Conservation (phyloP, 2,888 invertebrate species). For the Bimastos eiseni region DNA sequence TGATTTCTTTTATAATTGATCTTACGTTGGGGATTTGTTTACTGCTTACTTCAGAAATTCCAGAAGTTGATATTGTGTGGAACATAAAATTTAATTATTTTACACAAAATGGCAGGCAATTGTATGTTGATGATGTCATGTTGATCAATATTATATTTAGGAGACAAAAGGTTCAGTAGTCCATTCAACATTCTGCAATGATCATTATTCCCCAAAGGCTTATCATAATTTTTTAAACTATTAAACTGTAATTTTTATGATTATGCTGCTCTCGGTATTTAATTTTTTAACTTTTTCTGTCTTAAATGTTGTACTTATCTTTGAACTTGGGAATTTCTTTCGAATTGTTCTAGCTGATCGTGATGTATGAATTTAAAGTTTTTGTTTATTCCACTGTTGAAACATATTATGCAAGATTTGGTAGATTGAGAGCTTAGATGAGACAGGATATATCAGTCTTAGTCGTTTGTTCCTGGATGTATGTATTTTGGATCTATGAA, state of each 20-base stretch:
- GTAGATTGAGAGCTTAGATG: background rate
- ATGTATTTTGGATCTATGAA: background rate
- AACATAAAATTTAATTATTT: background rate
- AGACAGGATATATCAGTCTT: constrained; percentile 13
- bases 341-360: background rate
- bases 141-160: background rate
- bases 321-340: constrained; percentile 13
- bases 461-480: constrained; percentile 13
- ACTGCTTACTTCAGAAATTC: background rate
- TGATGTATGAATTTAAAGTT: background rate
- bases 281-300: background rate
- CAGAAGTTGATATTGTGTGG: too few species aligned
- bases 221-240: background rate
- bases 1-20: background rate
- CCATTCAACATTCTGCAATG: background rate
- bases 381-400: constrained; percentile 5
- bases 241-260: background rate
- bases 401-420: background rate
- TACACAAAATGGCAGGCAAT: background rate
- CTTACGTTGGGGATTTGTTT: background rate
- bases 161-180: background rate
- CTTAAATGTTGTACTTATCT: background rate
- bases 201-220: background rate
- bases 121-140: background rate
- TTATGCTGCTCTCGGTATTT: background rate